phyloP scores from a whole-genome alignment of 2,113 vertebrate genomes.

The Raja brachyura region DNA sequence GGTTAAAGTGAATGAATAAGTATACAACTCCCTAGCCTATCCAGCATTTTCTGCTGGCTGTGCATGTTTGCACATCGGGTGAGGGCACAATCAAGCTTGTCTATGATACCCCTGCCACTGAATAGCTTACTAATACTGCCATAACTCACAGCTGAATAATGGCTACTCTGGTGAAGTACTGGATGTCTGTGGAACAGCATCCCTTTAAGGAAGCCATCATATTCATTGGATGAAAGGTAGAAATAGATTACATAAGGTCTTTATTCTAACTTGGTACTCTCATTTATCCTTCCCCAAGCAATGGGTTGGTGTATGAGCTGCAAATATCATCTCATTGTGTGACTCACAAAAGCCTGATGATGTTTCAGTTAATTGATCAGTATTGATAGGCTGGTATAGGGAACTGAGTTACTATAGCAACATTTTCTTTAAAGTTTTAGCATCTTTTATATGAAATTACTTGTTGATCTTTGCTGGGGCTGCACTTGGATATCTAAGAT shows the following conservation, averaged over 20 bases:
- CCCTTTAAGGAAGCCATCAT: neutral
- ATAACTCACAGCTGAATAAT: conserved; percentile 15
- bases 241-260: neutral
- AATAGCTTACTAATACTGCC: neutral
- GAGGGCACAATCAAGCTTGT: conserved; percentile 29
- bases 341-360: conserved; percentile 20
- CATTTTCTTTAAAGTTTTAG: neutral
- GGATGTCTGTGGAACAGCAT: conserved; percentile 23
- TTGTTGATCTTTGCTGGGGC: neutral
- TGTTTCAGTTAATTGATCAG: neutral
- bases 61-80: conserved; percentile 13
- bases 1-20: neutral
- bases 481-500: neutral
- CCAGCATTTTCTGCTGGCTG: neutral
- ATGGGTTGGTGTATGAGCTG: neutral
- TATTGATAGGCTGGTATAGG: neutral
- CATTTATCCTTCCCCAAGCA: neutral
- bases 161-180: conserved; percentile 22
- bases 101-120: neutral
- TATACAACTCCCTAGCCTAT: neutral
- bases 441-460: neutral
- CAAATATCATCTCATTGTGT: neutral
- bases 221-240: neutral
- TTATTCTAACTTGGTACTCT: neutral
- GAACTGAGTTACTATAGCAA: neutral